phyloP scores from a whole-genome alignment of 2,797 vertebrate species.

The Lepilemur ruficaudatus region DNA sequence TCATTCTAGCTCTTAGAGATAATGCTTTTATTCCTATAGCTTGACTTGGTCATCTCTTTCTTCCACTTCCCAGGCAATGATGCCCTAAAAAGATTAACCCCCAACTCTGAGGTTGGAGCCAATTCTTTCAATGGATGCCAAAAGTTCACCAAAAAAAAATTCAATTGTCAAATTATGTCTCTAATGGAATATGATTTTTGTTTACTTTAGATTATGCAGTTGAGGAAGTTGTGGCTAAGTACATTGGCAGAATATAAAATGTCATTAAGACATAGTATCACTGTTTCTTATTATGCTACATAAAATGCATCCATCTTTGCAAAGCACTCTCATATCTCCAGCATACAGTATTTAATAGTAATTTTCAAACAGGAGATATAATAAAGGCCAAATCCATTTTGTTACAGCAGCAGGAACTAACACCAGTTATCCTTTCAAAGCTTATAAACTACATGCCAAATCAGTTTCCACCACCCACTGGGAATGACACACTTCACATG shows the following conservation, averaged over 20 bases:
- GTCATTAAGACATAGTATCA: not conserved
- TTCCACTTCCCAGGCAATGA: conserved; percentile 68
- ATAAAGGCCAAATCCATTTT: conserved; percentile 68
- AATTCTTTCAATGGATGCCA: conserved; percentile 72
- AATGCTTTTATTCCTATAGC: not conserved
- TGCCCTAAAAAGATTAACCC: conserved; percentile 76
- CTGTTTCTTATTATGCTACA: conserved; percentile 43
- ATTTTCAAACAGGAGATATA: conserved; percentile 70
- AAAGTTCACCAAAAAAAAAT: conserved; percentile 66
- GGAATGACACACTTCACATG: conserved; percentile 64
- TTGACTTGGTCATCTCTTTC: conserved; percentile 66
- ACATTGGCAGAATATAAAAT: conserved; percentile 16
- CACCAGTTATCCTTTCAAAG: conserved; percentile 68
- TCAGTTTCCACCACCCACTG: conserved; percentile 62
- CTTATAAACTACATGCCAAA: conserved; percentile 55
- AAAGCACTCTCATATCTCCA: conserved; percentile 64
- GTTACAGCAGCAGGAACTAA: conserved; percentile 70
- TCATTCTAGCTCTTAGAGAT: conserved; percentile 2
- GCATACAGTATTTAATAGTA: conserved; percentile 72
- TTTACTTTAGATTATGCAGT: conserved; percentile 67
- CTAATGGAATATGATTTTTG: conserved; percentile 69
- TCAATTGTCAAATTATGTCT: conserved; percentile 71
- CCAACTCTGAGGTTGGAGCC: conserved; percentile 63
- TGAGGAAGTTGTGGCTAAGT: conserved; percentile 66
- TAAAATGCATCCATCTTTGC: conserved; percentile 51